A percentile compares a stretch with the other conserved stretches of the same genome.
Evolutionary conservation across 2,113 vertebrate genomes (phyloP).

Genomic region (Strigops habroptila): DNA sequence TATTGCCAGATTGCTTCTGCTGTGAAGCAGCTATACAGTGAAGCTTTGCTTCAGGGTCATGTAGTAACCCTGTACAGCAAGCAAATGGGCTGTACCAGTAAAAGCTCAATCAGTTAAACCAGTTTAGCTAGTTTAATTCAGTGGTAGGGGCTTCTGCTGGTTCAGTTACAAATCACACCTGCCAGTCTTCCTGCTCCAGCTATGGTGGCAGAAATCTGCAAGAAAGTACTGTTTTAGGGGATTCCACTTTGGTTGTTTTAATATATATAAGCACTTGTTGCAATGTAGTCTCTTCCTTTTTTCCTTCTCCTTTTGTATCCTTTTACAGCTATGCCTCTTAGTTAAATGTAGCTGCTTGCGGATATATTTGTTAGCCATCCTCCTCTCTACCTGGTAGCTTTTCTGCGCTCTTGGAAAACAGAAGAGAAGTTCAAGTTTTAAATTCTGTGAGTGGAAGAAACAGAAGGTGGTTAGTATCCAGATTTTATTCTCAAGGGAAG

Average conservation of each 20-base stretch:
- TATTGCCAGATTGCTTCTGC: background rate
- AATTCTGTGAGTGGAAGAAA: background rate
- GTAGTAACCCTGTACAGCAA: background rate
- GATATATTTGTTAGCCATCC: background rate
- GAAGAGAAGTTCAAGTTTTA: background rate
- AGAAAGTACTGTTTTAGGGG: background rate
- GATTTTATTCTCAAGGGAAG: background rate
- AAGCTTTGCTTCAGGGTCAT: background rate
- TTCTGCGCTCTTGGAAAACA: background rate
- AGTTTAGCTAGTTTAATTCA: background rate
- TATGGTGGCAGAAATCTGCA: background rate
- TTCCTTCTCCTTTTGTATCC: background rate
- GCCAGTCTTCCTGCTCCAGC: background rate
- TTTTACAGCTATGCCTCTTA: background rate
- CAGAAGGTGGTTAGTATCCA: background rate
- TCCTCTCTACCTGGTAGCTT: background rate
- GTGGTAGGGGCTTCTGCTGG: background rate
- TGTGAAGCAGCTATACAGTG: fast-evolving
- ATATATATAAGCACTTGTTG: background rate
- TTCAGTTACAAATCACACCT: background rate
- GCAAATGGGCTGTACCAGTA: background rate
- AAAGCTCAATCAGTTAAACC: background rate
- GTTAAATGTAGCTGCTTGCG: background rate
- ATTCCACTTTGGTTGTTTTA: background rate
- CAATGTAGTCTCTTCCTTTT: background rate